These are phyloP conservation scores for Thaleichthys pacificus DNA, from an alignment of 2,797 vertebrate species.

Conservation along the genomic window DNA sequence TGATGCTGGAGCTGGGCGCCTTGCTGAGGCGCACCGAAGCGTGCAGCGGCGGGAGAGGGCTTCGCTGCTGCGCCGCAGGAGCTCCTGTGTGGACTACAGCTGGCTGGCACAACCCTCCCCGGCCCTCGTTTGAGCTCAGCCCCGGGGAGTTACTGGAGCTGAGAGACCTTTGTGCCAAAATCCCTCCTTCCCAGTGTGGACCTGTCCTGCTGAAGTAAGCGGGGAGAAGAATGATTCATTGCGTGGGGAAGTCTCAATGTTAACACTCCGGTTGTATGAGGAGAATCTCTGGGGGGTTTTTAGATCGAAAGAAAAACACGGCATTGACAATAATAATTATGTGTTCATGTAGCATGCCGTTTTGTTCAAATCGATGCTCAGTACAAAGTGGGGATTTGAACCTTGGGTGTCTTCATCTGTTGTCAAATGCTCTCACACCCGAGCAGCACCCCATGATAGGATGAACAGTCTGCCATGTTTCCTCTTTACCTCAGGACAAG, in stretches of 20 bases:
- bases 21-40: constrained; percentile 40
- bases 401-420: too few species aligned
- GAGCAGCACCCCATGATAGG: too few species aligned
- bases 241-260: too few species aligned
- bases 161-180: constrained; percentile 49
- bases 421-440: too few species aligned
- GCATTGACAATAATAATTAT: background rate
- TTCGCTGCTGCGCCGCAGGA: constrained; percentile 29
- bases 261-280: too few species aligned
- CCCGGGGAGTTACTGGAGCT: constrained; percentile 53
- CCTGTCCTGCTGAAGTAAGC: constrained; percentile 53
- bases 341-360: background rate
- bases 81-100: constrained; percentile 56
- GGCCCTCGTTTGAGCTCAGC: constrained; percentile 35
- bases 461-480: background rate
- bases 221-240: too few species aligned
- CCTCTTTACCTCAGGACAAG: constrained; percentile 41
- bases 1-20: constrained; percentile 51
- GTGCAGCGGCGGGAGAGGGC: constrained; percentile 46
- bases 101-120: constrained; percentile 48
- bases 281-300: background rate
- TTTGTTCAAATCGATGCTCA: too few species aligned
- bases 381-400: too few species aligned
- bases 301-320: background rate
- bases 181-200: constrained; percentile 50